Percentiles rank a stretch among this genome's conserved stretches.
phyloP scores from a whole-genome alignment of 2,797 vertebrate genomes.

The Epinephelus awoara region DNA sequence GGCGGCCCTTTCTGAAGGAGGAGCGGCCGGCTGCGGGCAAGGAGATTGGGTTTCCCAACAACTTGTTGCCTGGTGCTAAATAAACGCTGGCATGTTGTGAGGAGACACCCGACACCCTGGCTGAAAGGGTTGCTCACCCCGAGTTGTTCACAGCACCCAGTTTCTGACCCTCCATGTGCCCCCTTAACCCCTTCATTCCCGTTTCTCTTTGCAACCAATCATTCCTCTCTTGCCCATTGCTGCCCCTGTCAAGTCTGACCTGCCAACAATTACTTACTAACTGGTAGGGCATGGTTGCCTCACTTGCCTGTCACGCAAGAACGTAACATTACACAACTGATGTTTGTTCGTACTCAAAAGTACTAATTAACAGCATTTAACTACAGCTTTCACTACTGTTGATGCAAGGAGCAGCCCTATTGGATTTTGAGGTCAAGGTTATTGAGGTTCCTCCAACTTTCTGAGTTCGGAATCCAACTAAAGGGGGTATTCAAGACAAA shows the following conservation, averaged over 20 bases:
- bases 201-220: conserved; percentile 39
- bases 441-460: too few species aligned
- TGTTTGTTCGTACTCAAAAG: too few species aligned
- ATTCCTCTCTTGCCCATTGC: conserved; percentile 26
- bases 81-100: conserved; percentile 85
- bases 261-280: conserved; percentile 36
- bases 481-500: too few species aligned
- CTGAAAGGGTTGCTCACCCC: conserved; percentile 78
- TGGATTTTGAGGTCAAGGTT: too few species aligned
- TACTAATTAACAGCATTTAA: too few species aligned
- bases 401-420: too few species aligned
- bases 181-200: conserved; percentile 63
- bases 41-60: conserved; percentile 80
- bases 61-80: conserved; percentile 86
- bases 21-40: conserved; percentile 65
- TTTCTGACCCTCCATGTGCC: conserved; percentile 59
- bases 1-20: conserved; percentile 66
- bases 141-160: conserved; percentile 63
- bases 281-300: conserved; percentile 2
- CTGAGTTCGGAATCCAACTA: too few species aligned
- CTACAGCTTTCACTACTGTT: too few species aligned
- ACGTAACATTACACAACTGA: too few species aligned
- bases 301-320: conserved; percentile 25
- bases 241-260: conserved; percentile 34
- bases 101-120: conserved; percentile 79